phyloP scores from a whole-genome alignment of 2,888 invertebrate genomes.

The Odiellus spinosus region DNA sequence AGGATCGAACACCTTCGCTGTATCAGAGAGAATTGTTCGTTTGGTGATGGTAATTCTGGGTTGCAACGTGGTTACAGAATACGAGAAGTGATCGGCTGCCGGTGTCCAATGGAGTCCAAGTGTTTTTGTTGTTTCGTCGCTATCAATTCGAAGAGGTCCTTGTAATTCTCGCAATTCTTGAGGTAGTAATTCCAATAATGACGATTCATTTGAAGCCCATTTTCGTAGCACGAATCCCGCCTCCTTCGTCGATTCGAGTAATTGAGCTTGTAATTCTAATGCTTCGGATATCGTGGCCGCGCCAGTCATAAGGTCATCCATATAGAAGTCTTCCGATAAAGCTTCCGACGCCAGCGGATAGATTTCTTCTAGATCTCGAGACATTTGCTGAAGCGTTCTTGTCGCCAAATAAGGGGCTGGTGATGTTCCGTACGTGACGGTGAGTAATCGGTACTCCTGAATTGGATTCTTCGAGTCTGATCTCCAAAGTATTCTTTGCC shows the following conservation, averaged over 20 bases:
- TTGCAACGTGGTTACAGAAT: background rate
- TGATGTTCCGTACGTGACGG: conserved; percentile 24
- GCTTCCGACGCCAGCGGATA: conserved; percentile 13
- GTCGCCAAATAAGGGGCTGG: conserved; percentile 24
- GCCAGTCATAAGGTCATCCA: conserved; percentile 19
- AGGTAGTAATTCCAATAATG: background rate
- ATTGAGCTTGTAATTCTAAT: background rate
- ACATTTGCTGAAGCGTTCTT: conserved; percentile 19
- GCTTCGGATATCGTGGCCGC: background rate
- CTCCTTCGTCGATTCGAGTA: background rate
- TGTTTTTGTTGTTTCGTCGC: no score
- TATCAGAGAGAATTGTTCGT: background rate
- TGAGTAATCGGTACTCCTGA: background rate
- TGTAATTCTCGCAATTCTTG: background rate
- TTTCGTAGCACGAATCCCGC: background rate
- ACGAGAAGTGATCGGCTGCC: no score
- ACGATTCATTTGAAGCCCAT: background rate
- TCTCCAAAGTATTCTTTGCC: no score
- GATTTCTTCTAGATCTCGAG: conserved; percentile 13
- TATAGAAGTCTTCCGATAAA: conserved; percentile 22
- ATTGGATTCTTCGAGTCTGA: no score
- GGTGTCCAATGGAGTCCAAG: no score
- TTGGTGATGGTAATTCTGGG: background rate
- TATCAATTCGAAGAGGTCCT: background rate
- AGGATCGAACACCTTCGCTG: conserved; percentile 1